Base-by-base conservation (phyloP, 2,797 vertebrate genomes). In the Brotula barbata region DNA sequence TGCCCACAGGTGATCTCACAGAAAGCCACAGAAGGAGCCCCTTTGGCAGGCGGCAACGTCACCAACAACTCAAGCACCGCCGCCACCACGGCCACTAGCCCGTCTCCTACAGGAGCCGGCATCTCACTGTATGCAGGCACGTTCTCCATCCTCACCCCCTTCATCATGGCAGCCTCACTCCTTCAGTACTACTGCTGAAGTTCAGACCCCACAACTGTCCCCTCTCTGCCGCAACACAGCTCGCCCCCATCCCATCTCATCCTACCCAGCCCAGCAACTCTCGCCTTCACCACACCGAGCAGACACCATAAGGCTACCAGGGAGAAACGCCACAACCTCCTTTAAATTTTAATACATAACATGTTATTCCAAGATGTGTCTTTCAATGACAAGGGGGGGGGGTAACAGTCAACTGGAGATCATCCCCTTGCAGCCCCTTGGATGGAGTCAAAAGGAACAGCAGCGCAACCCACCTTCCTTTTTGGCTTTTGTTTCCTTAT, bases 131-230 rank as follows among this genome's bases (percentile, higher is more conserved):
- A 90, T 10, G 85, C 92, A 12, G 75, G 86, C 64, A 72, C 84
- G 49, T 77, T 89, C 53, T 87, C 92, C 74, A 58, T 93, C 75
- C 68, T 91, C 47, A 37, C 88, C 50, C 82, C 85, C 10, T 8
- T 93, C 63, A 39, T 90, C 70, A 58, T 94, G 80, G 91, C 83
- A 0, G 68, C 92, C 75, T 90, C 90, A 81, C 78, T 94, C 63
- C 83, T 96, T 68, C 93, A 92, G 62, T 85, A 89, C 87, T 92
- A 86, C 88, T 96, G 93, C 81, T 97, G 91, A 94, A 78, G 43
- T 45, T 64, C 11, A 41, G 47, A 46, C 42, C 53, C 48, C 64
- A n/a, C 23, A 34, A 15, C 44, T 15, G 50, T 33, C n/a, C 31
- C 51, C 23, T 57, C 58, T 58, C 68, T 57, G 52, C 58, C 54